Percentiles rank a stretch among this genome's conserved stretches.
Conservation (phyloP, 2,888 invertebrate genomes). For the Aphidoletes aphidimyza region DNA sequence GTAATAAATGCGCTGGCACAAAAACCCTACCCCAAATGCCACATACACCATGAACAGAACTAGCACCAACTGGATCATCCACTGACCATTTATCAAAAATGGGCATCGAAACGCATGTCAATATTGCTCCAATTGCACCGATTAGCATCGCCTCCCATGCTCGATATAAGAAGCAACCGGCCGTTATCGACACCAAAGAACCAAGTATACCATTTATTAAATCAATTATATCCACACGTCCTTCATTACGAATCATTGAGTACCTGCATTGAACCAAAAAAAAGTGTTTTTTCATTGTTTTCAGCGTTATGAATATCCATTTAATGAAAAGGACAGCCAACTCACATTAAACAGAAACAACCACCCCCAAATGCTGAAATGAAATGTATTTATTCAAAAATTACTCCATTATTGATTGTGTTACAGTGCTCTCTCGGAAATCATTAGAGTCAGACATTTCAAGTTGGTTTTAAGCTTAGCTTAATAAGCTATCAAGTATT, state of each 20-base stretch:
- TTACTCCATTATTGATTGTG: no score
- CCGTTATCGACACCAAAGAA: constrained; percentile 87
- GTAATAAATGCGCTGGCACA: no score
- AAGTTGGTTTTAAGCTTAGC: no score
- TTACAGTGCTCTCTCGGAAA: no score
- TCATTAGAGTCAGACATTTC: no score
- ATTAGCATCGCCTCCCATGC: constrained; percentile 89
- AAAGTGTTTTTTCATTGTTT: background rate
- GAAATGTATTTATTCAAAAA: background rate
- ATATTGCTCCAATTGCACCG: constrained; percentile 80
- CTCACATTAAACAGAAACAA: constrained; percentile 70
- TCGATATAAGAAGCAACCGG: constrained; percentile 85
- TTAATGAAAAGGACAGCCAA: constrained; percentile 55
- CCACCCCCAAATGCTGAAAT: constrained; percentile 82
- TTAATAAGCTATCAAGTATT: no score
- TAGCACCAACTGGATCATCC: constrained; percentile 89
- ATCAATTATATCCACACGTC: constrained; percentile 83
- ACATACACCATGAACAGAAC: constrained; percentile 86
- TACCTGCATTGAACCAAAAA: constrained; percentile 65
- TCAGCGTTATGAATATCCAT: background rate
- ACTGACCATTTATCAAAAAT: constrained; percentile 81
- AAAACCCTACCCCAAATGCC: constrained; percentile 83
- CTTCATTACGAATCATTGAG: constrained; percentile 75
- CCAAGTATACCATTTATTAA: constrained; percentile 90
- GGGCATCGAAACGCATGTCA: constrained; percentile 78